A percentile compares a stretch with the other conserved stretches of the same genome.
Conservation (phyloP, 2,888 invertebrate genomes). For the Aspidiotus destructor region DNA sequence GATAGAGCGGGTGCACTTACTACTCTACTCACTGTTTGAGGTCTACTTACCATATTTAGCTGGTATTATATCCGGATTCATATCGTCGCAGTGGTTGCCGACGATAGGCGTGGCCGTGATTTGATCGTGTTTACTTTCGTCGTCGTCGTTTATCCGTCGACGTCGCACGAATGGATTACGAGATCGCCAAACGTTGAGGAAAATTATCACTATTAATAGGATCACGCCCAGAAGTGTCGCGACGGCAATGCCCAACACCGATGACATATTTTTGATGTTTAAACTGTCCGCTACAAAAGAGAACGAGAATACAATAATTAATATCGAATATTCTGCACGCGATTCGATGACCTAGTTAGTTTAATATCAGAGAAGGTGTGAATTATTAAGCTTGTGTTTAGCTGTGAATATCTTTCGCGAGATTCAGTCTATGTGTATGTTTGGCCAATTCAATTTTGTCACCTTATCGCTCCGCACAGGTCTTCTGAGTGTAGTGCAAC, state of each 20-base stretch:
- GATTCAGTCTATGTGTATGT: too few species aligned
- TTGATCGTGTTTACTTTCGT: constrained; percentile 24
- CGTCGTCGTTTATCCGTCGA: constrained; percentile 7
- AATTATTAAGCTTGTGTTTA: too few species aligned
- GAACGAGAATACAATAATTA: background rate
- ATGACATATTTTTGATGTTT: constrained; percentile 47
- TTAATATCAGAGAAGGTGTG: too few species aligned
- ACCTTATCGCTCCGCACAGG: too few species aligned
- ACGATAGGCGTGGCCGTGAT: constrained; percentile 15
- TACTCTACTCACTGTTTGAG: background rate
- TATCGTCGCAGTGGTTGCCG: constrained; percentile 44
- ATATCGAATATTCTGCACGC: too few species aligned
- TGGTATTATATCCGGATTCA: constrained; percentile 65
- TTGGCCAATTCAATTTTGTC: too few species aligned
- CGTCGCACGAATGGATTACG: constrained; percentile 9
- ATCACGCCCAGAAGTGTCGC: constrained; percentile 48
- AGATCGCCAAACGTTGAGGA: constrained; percentile 41
- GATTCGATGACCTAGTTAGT: too few species aligned
- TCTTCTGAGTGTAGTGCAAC: too few species aligned
- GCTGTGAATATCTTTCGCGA: too few species aligned
- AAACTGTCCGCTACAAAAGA: constrained; percentile 48
- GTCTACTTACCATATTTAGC: constrained; percentile 56
- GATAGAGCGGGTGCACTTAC: background rate
- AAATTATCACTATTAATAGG: constrained; percentile 46
- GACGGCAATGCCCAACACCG: constrained; percentile 48